Conservation (phyloP, 1,140 invertebrate genomes). For the Stegodyphus mimosarum region DNA sequence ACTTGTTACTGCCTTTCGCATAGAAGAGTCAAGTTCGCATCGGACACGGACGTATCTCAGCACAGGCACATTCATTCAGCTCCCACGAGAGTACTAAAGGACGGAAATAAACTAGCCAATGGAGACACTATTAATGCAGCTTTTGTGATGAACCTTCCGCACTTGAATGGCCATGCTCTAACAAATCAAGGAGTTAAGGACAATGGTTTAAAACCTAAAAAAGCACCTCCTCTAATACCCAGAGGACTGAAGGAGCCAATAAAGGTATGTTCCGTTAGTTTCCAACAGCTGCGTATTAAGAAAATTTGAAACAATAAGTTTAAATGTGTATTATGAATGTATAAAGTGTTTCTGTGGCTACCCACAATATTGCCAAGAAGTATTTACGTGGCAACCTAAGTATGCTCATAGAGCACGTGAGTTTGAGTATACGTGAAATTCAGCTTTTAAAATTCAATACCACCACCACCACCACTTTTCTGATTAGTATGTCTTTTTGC, state of each 20-base stretch:
- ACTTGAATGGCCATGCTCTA: conserved; percentile 42
- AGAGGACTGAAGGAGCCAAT: conserved; percentile 53
- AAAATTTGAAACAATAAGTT: too few species aligned
- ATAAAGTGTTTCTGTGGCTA: too few species aligned
- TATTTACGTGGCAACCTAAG: too few species aligned
- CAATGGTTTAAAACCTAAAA: conserved; percentile 39
- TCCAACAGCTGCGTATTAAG: too few species aligned
- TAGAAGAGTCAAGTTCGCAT: conserved; percentile 53
- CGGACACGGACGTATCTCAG: conserved; percentile 48
- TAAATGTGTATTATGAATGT: too few species aligned
- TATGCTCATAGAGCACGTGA: too few species aligned
- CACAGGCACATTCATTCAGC: conserved; percentile 38
- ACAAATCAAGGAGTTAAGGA: conserved; percentile 13
- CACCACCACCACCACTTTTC: too few species aligned
- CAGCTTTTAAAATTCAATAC: too few species aligned
- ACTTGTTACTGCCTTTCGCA: conserved; percentile 38
- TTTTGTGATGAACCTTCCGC: conserved; percentile 46
- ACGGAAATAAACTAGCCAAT: conserved; percentile 9
- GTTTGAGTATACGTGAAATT: too few species aligned
- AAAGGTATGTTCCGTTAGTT: conserved; percentile 16
- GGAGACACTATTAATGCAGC: conserved; percentile 46
- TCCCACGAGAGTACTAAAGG: neutral
- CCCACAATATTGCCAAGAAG: too few species aligned
- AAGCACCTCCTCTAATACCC: conserved; percentile 13
- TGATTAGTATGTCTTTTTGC: too few species aligned